Percentiles rank a stretch among this genome's conserved stretches.
Conservation (phyloP, 1,140 invertebrate genomes). For the Drosophila serrata region DNA sequence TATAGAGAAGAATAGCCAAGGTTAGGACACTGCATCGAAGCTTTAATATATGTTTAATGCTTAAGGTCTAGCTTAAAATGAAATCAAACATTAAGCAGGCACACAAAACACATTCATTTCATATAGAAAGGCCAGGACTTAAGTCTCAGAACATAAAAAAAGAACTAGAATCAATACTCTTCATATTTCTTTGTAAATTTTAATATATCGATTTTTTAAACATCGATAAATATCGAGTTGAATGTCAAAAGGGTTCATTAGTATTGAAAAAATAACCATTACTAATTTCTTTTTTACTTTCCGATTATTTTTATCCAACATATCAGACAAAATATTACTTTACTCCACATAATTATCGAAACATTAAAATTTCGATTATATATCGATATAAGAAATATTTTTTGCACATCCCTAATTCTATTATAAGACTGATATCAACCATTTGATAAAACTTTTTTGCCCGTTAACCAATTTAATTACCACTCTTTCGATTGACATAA, state of each 20-base stretch:
- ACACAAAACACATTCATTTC: background rate
- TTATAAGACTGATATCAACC: background rate
- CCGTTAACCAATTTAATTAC: conserved; percentile 11
- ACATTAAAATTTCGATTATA: background rate
- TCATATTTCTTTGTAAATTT: no score
- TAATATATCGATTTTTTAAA: background rate
- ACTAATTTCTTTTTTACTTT: background rate
- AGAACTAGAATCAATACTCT: no score
- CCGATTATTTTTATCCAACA: background rate
- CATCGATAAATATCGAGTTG: background rate
- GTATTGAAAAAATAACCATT: background rate
- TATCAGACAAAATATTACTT: background rate
- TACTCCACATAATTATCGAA: background rate
- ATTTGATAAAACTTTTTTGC: background rate
- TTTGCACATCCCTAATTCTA: background rate
- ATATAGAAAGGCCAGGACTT: background rate
- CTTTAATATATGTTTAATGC: conserved; percentile 20
- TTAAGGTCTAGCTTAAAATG: conserved; percentile 63
- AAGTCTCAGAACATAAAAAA: background rate
- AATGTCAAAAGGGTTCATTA: background rate
- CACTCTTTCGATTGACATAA: conserved; percentile 24
- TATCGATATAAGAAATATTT: background rate
- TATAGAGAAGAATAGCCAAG: conserved; percentile 45
- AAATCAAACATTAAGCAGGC: conserved; percentile 15
- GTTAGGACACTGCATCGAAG: conserved; percentile 31